phyloP scores from a whole-genome alignment of 2,113 vertebrate species.

The Apus apus region DNA sequence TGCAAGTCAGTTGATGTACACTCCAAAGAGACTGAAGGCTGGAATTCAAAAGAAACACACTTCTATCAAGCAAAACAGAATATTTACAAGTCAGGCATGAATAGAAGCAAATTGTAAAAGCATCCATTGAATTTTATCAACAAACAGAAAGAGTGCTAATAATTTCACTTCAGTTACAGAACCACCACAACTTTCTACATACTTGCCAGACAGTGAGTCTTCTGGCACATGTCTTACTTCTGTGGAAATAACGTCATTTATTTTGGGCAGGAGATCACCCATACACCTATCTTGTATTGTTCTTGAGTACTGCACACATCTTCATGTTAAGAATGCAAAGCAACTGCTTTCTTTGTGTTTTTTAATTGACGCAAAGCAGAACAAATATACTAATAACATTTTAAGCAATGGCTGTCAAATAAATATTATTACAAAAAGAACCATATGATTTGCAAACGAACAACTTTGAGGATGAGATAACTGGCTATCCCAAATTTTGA shows the following conservation, averaged over 20 bases:
- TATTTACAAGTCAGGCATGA: neutral
- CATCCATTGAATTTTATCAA: neutral
- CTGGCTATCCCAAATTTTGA: neutral
- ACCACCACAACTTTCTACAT: neutral
- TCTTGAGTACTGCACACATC: neutral
- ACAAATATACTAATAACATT: neutral
- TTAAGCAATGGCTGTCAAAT: neutral
- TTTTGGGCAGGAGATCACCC: neutral
- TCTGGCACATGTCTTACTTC: neutral
- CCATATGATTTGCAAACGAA: neutral
- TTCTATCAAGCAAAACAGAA: constrained; percentile 17
- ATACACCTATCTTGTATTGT: neutral
- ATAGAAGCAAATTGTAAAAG: neutral
- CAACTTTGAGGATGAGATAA: neutral
- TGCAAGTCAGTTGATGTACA: neutral
- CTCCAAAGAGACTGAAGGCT: constrained; percentile 24
- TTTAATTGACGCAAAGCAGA: neutral
- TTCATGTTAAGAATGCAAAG: neutral
- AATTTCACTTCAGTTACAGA: neutral
- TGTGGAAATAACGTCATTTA: neutral
- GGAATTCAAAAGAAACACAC: constrained; percentile 23
- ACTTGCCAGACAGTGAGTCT: neutral
- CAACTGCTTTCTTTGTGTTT: neutral
- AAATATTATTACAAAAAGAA: neutral
- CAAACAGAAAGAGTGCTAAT: neutral